Conservation (phyloP, 2,888 invertebrate species). For the Salticus scenicus region DNA sequence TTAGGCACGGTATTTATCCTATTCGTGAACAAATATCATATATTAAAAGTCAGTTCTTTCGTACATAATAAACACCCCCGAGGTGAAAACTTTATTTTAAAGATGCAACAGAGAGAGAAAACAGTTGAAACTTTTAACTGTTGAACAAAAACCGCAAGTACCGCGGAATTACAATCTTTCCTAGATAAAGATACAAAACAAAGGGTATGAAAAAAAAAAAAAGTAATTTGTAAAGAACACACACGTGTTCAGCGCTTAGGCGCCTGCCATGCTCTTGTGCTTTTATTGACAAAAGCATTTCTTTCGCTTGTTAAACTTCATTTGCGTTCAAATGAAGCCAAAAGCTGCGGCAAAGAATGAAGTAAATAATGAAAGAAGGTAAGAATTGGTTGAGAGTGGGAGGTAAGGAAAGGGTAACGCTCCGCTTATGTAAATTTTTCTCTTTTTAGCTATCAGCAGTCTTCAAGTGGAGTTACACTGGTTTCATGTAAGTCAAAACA, state of each 20-base stretch:
- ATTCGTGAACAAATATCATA: conserved; percentile 33
- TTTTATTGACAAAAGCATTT: conserved; percentile 66
- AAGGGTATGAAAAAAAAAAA: conserved; percentile 22
- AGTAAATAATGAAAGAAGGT: conserved; percentile 56
- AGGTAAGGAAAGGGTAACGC: conserved; percentile 39
- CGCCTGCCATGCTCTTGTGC: conserved; percentile 53
- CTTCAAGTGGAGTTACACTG: conserved; percentile 26
- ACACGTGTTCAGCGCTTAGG: conserved; percentile 13
- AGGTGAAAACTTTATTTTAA: conserved; percentile 17
- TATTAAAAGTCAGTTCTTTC: conserved; percentile 45
- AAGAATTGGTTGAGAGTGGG: conserved; percentile 8
- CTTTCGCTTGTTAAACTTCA: conserved; percentile 68
- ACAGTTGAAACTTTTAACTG: conserved; percentile 37
- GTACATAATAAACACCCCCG: conserved; percentile 21
- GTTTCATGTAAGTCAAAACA: neutral
- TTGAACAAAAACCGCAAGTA: conserved; percentile 54
- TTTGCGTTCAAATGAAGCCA: conserved; percentile 66
- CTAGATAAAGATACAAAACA: conserved; percentile 16
- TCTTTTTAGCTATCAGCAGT: conserved; percentile 60
- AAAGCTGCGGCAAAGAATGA: conserved; percentile 43
- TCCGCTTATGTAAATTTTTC: conserved; percentile 63
- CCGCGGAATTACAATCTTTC: conserved; percentile 23
- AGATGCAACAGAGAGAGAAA: conserved; percentile 27
- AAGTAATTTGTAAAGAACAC: conserved; percentile 63
- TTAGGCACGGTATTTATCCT: neutral